phyloP scores from a whole-genome alignment of 2,888 invertebrate genomes.

The Augochlorella aurata region DNA sequence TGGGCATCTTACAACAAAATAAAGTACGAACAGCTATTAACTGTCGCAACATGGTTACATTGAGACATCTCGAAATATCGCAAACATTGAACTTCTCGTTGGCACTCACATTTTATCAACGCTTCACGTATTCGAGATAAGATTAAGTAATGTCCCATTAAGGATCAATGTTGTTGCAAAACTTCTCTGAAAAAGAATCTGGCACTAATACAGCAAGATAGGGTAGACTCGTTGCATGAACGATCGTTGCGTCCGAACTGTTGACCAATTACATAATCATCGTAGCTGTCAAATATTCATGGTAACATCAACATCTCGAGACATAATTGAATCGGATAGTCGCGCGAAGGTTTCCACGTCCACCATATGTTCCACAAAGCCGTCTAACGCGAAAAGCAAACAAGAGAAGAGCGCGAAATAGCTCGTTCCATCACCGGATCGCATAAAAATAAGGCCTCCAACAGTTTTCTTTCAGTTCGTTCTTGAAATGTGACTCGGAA shows the following conservation, averaged over 20 bases:
- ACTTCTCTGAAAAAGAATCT: neutral
- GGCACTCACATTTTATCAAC: neutral
- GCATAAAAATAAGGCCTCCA: slow-evolving; percentile 45
- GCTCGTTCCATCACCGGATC: neutral
- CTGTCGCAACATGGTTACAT: neutral
- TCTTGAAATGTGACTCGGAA: slow-evolving; percentile 5
- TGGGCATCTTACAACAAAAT: neutral
- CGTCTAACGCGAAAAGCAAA: slow-evolving; percentile 51
- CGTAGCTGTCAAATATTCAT: neutral
- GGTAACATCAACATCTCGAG: neutral
- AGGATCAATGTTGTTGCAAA: neutral
- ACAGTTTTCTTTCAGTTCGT: slow-evolving; percentile 19
- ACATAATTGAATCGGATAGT: neutral
- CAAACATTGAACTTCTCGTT: neutral
- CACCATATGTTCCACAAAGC: slow-evolving; percentile 42
- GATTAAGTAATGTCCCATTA: neutral
- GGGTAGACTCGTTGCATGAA: neutral
- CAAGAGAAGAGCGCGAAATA: slow-evolving; percentile 15
- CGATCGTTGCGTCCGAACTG: neutral
- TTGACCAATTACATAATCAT: neutral
- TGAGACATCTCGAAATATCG: neutral
- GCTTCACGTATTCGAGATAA: neutral
- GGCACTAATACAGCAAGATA: neutral
- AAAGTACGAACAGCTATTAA: neutral
- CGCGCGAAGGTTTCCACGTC: neutral